Evolutionary conservation across 2,888 invertebrate species (phyloP).

Genomic region (Eucriotettix oculatus): DNA sequence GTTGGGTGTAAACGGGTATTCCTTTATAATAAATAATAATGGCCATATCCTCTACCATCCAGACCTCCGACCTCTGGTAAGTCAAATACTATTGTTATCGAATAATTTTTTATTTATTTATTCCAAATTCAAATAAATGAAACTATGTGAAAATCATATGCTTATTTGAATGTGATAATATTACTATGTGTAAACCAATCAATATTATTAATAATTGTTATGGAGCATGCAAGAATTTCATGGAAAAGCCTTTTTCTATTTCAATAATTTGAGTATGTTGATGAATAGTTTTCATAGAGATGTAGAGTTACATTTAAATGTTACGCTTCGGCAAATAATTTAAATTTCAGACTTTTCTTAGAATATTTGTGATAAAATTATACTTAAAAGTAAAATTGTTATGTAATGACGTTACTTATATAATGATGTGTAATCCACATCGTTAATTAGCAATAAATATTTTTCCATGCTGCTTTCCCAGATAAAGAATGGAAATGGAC

Average conservation of each 20-base stretch:
- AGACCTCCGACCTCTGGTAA: slow-evolving; percentile 77
- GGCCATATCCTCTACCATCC: slow-evolving; percentile 94
- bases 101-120: neutral
- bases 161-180: too few relatives aligned
- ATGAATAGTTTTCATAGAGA: too few relatives aligned
- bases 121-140: neutral
- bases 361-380: neutral
- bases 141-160: neutral
- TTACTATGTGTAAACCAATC: too few relatives aligned
- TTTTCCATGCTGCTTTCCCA: slow-evolving; percentile 19
- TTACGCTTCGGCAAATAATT: neutral
- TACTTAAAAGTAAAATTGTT: neutral
- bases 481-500: slow-evolving; percentile 28
- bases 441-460: slow-evolving; percentile 11
- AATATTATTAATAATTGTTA: neutral
- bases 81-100: slow-evolving; percentile 16
- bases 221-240: too few relatives aligned
- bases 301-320: too few relatives aligned
- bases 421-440: neutral
- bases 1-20: slow-evolving; percentile 92
- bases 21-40: slow-evolving; percentile 94
- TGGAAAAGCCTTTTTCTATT: too few relatives aligned
- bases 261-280: too few relatives aligned
- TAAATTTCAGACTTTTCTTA: neutral
- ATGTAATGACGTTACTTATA: too few relatives aligned